Percentiles rank a stretch among this genome's conserved stretches.
Evolutionary conservation across 2,113 vertebrate species (phyloP).

Genomic region (Carettochelys insculpta): DNA sequence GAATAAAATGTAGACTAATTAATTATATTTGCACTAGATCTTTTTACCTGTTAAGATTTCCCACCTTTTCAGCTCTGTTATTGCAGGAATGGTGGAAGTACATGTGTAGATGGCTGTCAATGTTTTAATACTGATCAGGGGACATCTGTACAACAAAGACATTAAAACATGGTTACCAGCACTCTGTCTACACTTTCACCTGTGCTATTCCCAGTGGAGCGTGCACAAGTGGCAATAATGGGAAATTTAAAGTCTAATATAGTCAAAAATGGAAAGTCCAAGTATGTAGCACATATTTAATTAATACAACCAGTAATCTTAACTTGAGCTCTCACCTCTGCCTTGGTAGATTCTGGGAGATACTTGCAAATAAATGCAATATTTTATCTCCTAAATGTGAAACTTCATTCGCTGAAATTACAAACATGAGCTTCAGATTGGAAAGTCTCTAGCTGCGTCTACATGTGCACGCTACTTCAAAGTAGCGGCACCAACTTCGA

Average conservation of each 20-base stretch:
- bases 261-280: neutral
- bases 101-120: neutral
- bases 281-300: conserved; percentile 18
- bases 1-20: neutral
- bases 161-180: neutral
- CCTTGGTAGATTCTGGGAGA: conserved; percentile 22
- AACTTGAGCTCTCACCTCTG: conserved; percentile 45
- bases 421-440: neutral
- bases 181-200: neutral
- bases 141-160: neutral
- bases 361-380: conserved; percentile 25
- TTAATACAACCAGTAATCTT: conserved; percentile 6
- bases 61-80: neutral
- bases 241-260: neutral
- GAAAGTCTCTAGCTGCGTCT: too few species aligned
- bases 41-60: neutral
- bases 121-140: conserved; percentile 2
- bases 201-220: neutral
- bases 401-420: conserved; percentile 40
- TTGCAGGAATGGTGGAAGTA: neutral
- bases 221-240: neutral
- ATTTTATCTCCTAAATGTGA: conserved; percentile 42
- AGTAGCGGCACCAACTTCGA: too few species aligned
- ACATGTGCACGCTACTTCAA: too few species aligned
- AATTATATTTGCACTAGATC: neutral